These are phyloP conservation scores for Syngnathoides biaculeatus DNA, from an alignment of 2,113 vertebrate genomes.

Conservation along the genomic window DNA sequence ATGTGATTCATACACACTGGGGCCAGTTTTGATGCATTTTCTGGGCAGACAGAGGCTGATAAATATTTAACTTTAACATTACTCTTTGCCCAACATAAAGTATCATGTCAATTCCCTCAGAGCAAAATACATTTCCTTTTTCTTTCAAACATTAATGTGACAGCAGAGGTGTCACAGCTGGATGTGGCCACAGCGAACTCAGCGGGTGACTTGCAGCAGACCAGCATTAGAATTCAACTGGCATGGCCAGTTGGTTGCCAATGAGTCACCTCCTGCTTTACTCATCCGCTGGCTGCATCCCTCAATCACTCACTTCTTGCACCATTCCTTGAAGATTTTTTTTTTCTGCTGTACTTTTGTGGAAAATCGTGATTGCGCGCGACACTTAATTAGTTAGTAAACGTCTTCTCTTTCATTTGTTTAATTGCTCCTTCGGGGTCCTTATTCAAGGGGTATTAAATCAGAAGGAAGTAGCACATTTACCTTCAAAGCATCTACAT, in stretches of 20 bases:
- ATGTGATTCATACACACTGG: background rate
- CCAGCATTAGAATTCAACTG: constrained; percentile 10
- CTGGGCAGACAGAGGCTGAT: constrained; percentile 8
- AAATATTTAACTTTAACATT: constrained; percentile 28
- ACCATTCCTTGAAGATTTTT: background rate
- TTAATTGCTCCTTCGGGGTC: background rate
- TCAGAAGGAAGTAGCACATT: background rate
- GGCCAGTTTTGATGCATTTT: constrained; percentile 12
- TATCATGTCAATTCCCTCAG: background rate
- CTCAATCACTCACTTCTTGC: background rate
- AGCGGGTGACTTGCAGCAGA: constrained; percentile 2
- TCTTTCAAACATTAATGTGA: constrained; percentile 18
- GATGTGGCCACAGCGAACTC: constrained; percentile 7
- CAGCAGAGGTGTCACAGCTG: constrained; percentile 8
- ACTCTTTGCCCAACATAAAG: constrained; percentile 6
- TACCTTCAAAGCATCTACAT: background rate
- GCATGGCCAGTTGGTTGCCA: background rate
- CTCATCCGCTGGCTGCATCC: background rate
- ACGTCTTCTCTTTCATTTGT: background rate
- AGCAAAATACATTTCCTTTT: constrained; percentile 7
- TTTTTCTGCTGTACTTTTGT: background rate
- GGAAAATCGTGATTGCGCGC: background rate
- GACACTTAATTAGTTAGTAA: constrained; percentile 1
- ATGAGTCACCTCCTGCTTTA: constrained; percentile 19
- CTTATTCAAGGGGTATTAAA: background rate